Conservation (phyloP, 2,888 invertebrate genomes). For the Daptonema setosum region DNA sequence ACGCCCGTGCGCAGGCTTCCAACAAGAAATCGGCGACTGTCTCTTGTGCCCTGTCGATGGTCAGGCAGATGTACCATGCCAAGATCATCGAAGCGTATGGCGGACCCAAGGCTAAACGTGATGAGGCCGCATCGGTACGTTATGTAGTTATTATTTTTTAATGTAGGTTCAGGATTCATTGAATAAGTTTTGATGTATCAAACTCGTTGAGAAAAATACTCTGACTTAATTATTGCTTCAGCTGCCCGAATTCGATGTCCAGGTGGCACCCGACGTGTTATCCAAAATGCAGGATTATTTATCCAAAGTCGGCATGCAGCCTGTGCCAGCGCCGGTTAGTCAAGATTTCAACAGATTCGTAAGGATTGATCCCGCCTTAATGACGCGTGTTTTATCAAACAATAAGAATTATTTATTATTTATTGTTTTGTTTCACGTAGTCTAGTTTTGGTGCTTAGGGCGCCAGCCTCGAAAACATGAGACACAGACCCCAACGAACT, state of each 20-base stretch:
- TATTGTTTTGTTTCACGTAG: no score
- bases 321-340: slow-evolving; percentile 27
- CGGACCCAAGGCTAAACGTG: slow-evolving; percentile 41
- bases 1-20: slow-evolving; percentile 76
- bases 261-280: slow-evolving; percentile 49
- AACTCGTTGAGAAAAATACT: no score
- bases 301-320: slow-evolving; percentile 9
- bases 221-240: no score
- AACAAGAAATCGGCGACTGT: slow-evolving; percentile 90
- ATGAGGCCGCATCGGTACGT: slow-evolving; percentile 40
- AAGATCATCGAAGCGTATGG: slow-evolving; percentile 71
- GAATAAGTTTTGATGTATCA: no score
- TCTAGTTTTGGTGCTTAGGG: no score
- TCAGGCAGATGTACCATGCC: slow-evolving; percentile 77
- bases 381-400: no score
- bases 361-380: no score
- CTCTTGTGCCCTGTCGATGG: slow-evolving; percentile 78
- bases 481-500: no score
- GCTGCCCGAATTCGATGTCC: slow-evolving; percentile 40
- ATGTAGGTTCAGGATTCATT: no score
- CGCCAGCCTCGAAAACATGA: no score
- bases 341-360: background rate
- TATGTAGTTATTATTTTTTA: background rate
- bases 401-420: no score
- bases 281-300: slow-evolving; percentile 24